Evolutionary conservation across 1,140 invertebrate species (phyloP).

Genomic region (Stegodyphus dumicola): DNA sequence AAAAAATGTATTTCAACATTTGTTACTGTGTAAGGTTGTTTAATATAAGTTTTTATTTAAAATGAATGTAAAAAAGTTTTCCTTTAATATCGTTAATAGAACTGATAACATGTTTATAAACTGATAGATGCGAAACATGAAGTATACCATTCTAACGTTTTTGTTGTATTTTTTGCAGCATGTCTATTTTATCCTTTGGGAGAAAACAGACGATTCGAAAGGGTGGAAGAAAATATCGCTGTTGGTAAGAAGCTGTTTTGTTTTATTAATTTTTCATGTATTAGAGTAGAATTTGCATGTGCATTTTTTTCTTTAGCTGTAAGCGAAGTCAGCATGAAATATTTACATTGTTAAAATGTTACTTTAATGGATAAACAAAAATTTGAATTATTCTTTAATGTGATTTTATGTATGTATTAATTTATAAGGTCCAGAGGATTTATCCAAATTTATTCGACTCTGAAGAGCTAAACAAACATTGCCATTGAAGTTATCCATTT

Average conservation of each 20-base stretch:
- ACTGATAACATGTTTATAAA: too few species aligned
- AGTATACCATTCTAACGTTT: too few species aligned
- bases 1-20: too few species aligned
- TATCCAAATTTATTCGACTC: too few species aligned
- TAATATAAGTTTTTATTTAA: too few species aligned
- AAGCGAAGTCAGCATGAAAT: not conserved
- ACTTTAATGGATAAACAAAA: not conserved
- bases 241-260: conserved; percentile 63
- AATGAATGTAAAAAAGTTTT: too few species aligned
- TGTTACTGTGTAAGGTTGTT: too few species aligned
- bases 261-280: conserved; percentile 2
- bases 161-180: conserved; percentile 67
- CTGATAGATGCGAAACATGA: too few species aligned
- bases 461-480: too few species aligned
- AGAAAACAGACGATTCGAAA: conserved; percentile 80
- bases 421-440: too few species aligned
- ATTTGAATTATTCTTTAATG: not conserved
- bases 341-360: not conserved
- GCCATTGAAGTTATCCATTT: too few species aligned
- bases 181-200: conserved; percentile 83
- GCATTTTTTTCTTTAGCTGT: not conserved
- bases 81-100: too few species aligned
- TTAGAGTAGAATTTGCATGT: not conserved
- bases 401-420: not conserved
- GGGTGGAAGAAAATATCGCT: conserved; percentile 72